A percentile compares a stretch with the other conserved stretches of the same genome.
Evolutionary conservation across 2,113 vertebrate species (phyloP).

Genomic region (Polyodon spathula): DNA sequence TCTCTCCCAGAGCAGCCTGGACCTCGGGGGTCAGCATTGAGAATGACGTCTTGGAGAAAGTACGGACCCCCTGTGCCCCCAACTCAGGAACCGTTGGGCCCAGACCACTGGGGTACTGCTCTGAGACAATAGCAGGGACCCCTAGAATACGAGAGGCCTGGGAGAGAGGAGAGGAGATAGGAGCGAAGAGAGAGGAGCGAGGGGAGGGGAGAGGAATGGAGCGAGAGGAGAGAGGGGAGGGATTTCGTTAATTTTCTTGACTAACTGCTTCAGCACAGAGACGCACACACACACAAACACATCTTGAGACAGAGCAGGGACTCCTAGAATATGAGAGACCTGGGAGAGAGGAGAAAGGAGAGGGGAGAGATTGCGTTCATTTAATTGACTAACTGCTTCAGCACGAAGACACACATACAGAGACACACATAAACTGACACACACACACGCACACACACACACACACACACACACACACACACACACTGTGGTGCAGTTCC

Average conservation of each 20-base stretch:
- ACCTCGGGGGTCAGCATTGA: slow-evolving; percentile 70
- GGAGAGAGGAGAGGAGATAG: background rate
- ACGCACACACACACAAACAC: too few relatives aligned
- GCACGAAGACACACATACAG: too few relatives aligned
- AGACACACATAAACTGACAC: too few relatives aligned
- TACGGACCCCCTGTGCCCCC: slow-evolving; percentile 50
- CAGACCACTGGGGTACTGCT: slow-evolving; percentile 78
- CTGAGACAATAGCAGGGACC: slow-evolving; percentile 64
- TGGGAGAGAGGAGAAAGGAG: background rate
- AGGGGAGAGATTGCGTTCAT: background rate
- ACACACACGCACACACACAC: too few relatives aligned
- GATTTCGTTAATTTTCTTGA: background rate
- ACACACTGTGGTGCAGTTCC: background rate
- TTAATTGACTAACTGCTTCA: background rate
- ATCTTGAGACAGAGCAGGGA: too few relatives aligned
- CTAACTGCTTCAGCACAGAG: background rate
- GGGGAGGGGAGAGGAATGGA: background rate
- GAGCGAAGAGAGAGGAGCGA: background rate
- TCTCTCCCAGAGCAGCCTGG: slow-evolving; percentile 24
- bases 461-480: background rate
- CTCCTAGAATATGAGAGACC: too few relatives aligned
- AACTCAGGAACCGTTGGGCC: slow-evolving; percentile 77
- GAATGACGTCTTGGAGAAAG: slow-evolving; percentile 69
- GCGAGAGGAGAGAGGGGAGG: background rate
- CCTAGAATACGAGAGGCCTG: slow-evolving; percentile 61